These are phyloP conservation scores for Drosophila pandora DNA, from an alignment of 1,140 invertebrate species.

Conservation along the genomic window DNA sequence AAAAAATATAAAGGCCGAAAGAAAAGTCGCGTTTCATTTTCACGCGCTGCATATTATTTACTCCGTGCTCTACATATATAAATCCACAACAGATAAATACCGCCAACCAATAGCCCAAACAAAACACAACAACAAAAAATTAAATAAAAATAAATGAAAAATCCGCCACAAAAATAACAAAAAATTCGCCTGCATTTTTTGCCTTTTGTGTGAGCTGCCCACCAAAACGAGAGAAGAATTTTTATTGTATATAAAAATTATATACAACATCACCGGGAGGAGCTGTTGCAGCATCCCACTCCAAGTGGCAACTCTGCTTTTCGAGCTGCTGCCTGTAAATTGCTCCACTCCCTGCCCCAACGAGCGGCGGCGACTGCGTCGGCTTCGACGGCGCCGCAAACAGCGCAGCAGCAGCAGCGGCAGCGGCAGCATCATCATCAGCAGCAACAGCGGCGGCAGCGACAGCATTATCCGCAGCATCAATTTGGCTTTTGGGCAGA, in stretches of 20 bases:
- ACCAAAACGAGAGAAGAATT: conserved; percentile 62
- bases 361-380: conserved; percentile 7
- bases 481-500: conserved; percentile 78
- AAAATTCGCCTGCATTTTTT: conserved; percentile 74
- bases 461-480: conserved; percentile 40
- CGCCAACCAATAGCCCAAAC: conserved; percentile 63
- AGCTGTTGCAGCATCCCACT: conserved; percentile 39
- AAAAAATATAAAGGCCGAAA: conserved; percentile 42
- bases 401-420: conserved; percentile 13
- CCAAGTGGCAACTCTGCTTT: conserved; percentile 25
- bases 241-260: conserved; percentile 71
- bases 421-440: conserved; percentile 3
- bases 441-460: conserved; percentile 7
- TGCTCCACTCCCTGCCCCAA: conserved; percentile 5
- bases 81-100: conserved; percentile 42
- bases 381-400: conserved; percentile 30
- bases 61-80: conserved; percentile 65
- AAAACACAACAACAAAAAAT: conserved; percentile 23
- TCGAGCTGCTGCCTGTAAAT: conserved; percentile 36
- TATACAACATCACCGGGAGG: conserved; percentile 53
- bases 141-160: conserved; percentile 37
- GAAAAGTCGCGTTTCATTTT: conserved; percentile 65
- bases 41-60: conserved; percentile 75
- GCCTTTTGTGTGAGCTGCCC: conserved; percentile 65
- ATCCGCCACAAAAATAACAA: conserved; percentile 46